A percentile compares a stretch with the other conserved stretches of the same genome.
Evolutionary conservation across 1,140 invertebrate genomes (phyloP).

Genomic region (Whitmania pigra): DNA sequence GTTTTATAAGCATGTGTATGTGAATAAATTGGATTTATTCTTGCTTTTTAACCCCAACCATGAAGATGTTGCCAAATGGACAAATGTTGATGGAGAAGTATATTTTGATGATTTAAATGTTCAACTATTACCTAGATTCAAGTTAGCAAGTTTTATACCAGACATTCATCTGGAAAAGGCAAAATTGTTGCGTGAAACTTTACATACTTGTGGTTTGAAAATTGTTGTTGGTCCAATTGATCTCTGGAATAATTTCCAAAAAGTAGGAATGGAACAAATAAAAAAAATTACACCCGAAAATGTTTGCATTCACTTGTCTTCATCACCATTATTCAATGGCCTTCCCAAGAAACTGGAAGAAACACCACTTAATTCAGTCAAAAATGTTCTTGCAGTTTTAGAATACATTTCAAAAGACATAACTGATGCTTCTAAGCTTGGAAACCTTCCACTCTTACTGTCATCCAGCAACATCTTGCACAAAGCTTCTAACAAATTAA

Average conservation of each 20-base stretch:
- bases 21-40: neutral
- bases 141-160: neutral
- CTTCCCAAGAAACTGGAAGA: slow-evolving; percentile 1
- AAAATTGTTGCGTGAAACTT: neutral
- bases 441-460: neutral
- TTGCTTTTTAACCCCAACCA: neutral
- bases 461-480: neutral
- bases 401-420: neutral
- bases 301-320: no score
- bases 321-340: no score
- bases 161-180: neutral
- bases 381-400: neutral
- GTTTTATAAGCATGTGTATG: neutral
- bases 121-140: neutral
- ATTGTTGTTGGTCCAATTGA: neutral
- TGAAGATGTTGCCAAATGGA: neutral
- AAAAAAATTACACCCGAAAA: no score
- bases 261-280: neutral
- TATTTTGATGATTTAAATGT: slow-evolving; percentile 3
- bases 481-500: neutral
- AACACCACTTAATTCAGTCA: neutral
- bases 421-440: neutral
- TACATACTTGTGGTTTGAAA: neutral
- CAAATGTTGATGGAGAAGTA: neutral
- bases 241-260: neutral